Conservation (phyloP, 2,113 vertebrate species). For the Xiphophorus maculatus region DNA sequence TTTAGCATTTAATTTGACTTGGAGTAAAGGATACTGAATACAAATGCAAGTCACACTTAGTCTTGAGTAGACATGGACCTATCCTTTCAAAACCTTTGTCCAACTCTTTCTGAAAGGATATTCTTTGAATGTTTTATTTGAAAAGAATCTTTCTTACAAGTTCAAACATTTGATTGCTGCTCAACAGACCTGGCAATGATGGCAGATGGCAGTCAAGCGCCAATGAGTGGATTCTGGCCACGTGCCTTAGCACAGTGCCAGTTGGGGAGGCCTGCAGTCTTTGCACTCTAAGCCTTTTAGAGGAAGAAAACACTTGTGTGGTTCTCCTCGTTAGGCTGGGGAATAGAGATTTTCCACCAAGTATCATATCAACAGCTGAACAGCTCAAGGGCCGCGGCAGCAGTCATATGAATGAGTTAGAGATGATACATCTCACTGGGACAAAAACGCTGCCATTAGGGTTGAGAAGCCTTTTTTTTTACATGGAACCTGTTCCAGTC, state of each 20-base stretch:
- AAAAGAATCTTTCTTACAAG: background rate
- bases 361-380: slow-evolving; percentile 60
- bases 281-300: slow-evolving; percentile 58
- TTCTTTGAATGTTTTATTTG: background rate
- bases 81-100: background rate
- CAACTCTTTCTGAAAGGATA: background rate
- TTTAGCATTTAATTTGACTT: background rate
- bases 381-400: slow-evolving; percentile 51
- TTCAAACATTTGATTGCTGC: slow-evolving; percentile 15
- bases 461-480: slow-evolving; percentile 17
- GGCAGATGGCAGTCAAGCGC: slow-evolving; percentile 58
- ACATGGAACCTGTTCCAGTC: slow-evolving; percentile 1
- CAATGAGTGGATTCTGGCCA: slow-evolving; percentile 63
- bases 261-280: slow-evolving; percentile 39
- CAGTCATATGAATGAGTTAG: slow-evolving; percentile 39
- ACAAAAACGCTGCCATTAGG: slow-evolving; percentile 28
- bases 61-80: too few relatives aligned
- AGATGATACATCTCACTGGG: slow-evolving; percentile 57
- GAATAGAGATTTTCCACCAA: slow-evolving; percentile 57
- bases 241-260: slow-evolving; percentile 31
- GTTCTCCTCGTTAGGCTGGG: slow-evolving; percentile 43
- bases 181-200: slow-evolving; percentile 27
- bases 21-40: background rate
- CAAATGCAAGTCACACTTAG: background rate
- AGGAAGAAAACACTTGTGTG: slow-evolving; percentile 31